These are phyloP conservation scores for Saturnia pavonia DNA, from an alignment of 2,888 invertebrate genomes.

Conservation along the genomic window DNA sequence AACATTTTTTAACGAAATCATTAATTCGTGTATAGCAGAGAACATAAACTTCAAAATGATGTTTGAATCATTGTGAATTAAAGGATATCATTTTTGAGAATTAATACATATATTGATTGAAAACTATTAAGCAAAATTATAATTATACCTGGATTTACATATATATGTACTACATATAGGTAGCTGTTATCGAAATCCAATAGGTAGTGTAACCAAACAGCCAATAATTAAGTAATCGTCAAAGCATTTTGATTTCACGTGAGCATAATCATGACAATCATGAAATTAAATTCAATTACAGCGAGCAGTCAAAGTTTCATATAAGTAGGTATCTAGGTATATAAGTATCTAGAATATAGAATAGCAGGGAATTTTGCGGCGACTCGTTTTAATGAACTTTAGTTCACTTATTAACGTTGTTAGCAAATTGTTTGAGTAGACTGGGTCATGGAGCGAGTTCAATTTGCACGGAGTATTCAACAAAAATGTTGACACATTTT, in stretches of 20 bases:
- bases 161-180: too few species aligned
- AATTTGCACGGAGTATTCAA: not conserved
- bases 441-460: constrained; percentile 6
- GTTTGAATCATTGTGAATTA: too few species aligned
- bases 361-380: constrained; percentile 32
- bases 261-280: constrained; percentile 49
- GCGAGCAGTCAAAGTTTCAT: constrained; percentile 42
- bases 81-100: too few species aligned
- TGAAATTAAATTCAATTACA: constrained; percentile 60
- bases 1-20: too few species aligned
- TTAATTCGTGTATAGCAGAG: too few species aligned
- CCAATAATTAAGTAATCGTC: constrained; percentile 32
- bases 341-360: too few species aligned
- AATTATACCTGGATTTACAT: not conserved
- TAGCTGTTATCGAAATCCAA: not conserved
- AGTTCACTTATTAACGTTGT: constrained; percentile 33
- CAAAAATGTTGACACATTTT: not conserved
- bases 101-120: too few species aligned
- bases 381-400: constrained; percentile 41
- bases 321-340: too few species aligned
- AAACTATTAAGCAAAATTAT: not conserved
- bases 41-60: too few species aligned
- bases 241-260: constrained; percentile 43
- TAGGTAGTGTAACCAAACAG: not conserved
- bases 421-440: constrained; percentile 27